phyloP scores from a whole-genome alignment of 2,113 vertebrate species.

The Raja brachyura region DNA sequence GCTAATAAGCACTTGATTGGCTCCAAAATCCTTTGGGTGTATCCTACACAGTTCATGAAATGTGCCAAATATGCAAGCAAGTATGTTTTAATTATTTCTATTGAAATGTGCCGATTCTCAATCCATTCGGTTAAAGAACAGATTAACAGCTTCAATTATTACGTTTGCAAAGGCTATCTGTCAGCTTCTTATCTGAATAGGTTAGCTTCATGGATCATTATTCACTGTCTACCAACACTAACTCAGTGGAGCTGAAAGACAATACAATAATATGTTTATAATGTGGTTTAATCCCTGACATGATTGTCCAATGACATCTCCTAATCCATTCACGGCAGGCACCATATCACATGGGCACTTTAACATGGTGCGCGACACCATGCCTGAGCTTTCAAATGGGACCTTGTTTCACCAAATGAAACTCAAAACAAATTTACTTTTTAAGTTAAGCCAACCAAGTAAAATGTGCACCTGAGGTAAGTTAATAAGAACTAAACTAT shows the following conservation, averaged over 20 bases:
- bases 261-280: not conserved
- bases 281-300: not conserved
- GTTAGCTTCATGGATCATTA: constrained; percentile 23
- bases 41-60: no score
- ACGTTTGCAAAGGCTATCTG: constrained; percentile 32
- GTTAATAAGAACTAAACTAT: no score
- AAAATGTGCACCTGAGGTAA: not conserved
- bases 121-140: not conserved
- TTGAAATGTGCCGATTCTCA: not conserved
- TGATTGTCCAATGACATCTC: not conserved
- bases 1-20: not conserved
- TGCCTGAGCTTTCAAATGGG: not conserved
- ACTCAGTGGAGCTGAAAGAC: not conserved
- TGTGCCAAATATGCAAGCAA: no score
- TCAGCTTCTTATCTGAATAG: constrained; percentile 15
- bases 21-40: no score
- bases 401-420: not conserved
- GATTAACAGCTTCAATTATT: constrained; percentile 23
- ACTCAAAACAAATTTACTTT: not conserved
- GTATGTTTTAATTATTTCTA: not conserved
- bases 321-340: not conserved
- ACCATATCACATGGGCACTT: not conserved
- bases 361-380: not conserved
- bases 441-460: not conserved
- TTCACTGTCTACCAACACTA: not conserved